Conservation (phyloP, 2,888 invertebrate genomes). For the Dinocampus coccinellae region DNA sequence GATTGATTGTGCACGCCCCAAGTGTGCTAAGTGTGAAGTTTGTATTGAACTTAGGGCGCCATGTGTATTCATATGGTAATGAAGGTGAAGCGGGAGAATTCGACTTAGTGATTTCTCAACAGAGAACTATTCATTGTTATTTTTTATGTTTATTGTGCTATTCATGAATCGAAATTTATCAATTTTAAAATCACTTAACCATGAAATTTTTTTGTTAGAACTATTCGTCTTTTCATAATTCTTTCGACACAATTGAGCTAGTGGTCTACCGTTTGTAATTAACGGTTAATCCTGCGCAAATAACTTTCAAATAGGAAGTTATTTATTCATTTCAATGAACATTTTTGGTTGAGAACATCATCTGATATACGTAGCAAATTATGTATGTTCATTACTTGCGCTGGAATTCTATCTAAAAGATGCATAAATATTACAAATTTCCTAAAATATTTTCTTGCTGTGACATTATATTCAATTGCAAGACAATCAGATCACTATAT, state of each 20-base stretch:
- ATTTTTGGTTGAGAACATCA: constrained; percentile 31
- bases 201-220: no score
- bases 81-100: no score
- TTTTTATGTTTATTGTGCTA: no score
- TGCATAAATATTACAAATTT: constrained; percentile 23
- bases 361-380: constrained; percentile 36
- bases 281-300: constrained; percentile 23
- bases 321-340: constrained; percentile 24
- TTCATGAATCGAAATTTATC: no score
- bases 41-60: no score
- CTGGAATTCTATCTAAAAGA: constrained; percentile 27
- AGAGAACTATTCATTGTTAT: no score
- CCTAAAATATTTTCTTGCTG: constrained; percentile 24
- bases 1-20: no score
- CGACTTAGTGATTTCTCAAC: no score
- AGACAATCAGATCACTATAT: constrained; percentile 27
- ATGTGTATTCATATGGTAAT: no score
- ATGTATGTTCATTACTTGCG: constrained; percentile 38
- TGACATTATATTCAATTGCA: neutral
- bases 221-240: neutral
- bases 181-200: no score
- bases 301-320: constrained; percentile 33
- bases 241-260: constrained; percentile 29
- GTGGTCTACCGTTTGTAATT: constrained; percentile 12
- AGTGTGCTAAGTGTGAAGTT: no score